A percentile compares a stretch with the other conserved stretches of the same genome.
These are phyloP conservation scores for Iselma pallidipennis DNA, from an alignment of 2,888 invertebrate genomes.

Conservation along the genomic window DNA sequence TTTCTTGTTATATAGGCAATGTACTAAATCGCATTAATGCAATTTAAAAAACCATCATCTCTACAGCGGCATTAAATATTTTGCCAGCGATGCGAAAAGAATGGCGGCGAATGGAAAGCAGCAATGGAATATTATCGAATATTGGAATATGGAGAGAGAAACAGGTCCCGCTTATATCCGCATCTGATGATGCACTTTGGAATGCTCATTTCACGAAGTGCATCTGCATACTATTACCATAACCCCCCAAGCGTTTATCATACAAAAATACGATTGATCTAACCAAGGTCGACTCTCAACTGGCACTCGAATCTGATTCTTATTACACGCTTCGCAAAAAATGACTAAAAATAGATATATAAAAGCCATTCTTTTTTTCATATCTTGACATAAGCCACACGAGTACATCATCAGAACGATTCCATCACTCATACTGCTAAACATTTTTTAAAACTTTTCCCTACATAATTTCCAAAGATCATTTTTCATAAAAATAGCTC, in stretches of 20 bases:
- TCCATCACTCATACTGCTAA: not conserved
- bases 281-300: constrained; percentile 13
- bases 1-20: not conserved
- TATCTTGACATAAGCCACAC: no score
- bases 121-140: constrained; percentile 14
- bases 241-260: constrained; percentile 40
- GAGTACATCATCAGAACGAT: not conserved
- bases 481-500: not conserved
- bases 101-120: not conserved
- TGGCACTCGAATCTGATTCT: constrained; percentile 29
- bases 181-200: constrained; percentile 25
- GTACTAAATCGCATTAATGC: not conserved
- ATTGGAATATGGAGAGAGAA: constrained; percentile 10
- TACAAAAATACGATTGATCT: constrained; percentile 43
- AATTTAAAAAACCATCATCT: not conserved
- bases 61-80: not conserved
- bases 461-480: not conserved
- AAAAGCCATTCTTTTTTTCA: no score
- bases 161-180: not conserved
- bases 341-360: not conserved
- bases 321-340: constrained; percentile 31
- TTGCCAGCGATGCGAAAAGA: constrained; percentile 16
- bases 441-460: not conserved
- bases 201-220: constrained; percentile 40
- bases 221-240: constrained; percentile 47